Conservation (phyloP, 1,140 invertebrate species). For the Drosophila sucinea region DNA sequence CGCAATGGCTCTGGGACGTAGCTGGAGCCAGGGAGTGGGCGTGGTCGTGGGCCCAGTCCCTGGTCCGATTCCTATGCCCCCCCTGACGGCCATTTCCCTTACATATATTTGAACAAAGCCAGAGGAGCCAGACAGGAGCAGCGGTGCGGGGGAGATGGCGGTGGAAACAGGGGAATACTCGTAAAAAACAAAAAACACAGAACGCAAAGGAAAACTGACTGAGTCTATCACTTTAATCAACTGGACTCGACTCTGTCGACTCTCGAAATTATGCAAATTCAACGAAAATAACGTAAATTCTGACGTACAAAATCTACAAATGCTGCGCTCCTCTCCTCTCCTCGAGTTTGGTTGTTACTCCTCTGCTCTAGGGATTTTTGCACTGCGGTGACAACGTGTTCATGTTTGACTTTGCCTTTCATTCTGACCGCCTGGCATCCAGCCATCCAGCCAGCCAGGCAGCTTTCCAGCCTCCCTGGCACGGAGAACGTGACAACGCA, state of each 20-base stretch:
- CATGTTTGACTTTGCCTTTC: constrained; percentile 70
- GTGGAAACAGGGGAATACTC: constrained; percentile 14
- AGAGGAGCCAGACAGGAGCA: constrained; percentile 54
- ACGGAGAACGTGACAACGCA: constrained; percentile 66
- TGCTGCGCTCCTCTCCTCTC: constrained; percentile 14
- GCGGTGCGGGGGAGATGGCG: constrained; percentile 25
- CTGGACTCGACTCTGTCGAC: constrained; percentile 42
- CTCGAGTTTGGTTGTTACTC: constrained; percentile 21
- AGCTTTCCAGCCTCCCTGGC: constrained; percentile 9
- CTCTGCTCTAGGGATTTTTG: constrained; percentile 33
- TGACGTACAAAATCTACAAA: constrained; percentile 62
- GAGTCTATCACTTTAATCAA: constrained; percentile 79
- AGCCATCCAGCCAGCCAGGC: neutral
- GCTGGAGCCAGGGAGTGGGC: neutral
- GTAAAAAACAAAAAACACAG: constrained; percentile 17
- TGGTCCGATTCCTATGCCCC: constrained; percentile 23
- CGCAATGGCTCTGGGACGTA: neutral
- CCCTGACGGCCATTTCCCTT: constrained; percentile 19
- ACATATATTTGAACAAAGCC: constrained; percentile 59
- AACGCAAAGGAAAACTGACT: constrained; percentile 28
- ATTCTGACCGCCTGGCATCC: neutral
- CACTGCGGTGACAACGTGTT: constrained; percentile 45
- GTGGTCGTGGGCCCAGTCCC: constrained; percentile 18
- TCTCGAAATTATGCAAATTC: constrained; percentile 75
- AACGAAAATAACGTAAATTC: constrained; percentile 76